A percentile compares a stretch with the other conserved stretches of the same genome.
Evolutionary conservation across 2,113 vertebrate species (phyloP).

Genomic region (Sturnus vulgaris): DNA sequence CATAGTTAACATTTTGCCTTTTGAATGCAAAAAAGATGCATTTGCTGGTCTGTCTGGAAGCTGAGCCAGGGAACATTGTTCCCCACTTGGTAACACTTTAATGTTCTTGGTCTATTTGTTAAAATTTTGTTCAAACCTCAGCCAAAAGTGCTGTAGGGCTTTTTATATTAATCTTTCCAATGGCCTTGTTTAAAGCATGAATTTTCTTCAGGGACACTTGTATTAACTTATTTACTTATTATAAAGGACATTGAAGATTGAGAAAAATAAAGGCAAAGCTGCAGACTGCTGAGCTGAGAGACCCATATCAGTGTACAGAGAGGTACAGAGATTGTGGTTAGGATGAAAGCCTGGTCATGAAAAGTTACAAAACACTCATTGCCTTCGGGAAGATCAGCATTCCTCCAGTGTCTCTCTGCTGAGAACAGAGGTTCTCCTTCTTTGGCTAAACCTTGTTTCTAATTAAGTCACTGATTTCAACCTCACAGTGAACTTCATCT

Average conservation of each 20-base stretch:
- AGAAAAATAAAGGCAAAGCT: slow-evolving; percentile 6
- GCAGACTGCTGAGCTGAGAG: background rate
- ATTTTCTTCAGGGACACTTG: background rate
- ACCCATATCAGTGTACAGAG: background rate
- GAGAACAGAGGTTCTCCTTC: background rate
- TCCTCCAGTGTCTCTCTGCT: background rate
- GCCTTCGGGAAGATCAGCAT: background rate
- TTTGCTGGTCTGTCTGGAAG: background rate
- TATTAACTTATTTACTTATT: background rate
- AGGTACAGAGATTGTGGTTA: background rate
- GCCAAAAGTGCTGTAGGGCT: background rate
- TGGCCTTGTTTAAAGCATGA: background rate
- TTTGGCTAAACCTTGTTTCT: background rate
- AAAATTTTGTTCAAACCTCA: background rate
- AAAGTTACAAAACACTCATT: background rate
- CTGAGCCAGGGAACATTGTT: background rate
- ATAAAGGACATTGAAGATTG: background rate
- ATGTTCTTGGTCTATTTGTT: background rate
- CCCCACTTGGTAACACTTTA: background rate
- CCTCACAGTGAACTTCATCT: background rate
- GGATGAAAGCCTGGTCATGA: background rate
- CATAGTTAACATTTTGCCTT: background rate
- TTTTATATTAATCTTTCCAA: background rate
- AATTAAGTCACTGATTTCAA: background rate
- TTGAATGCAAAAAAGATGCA: background rate